Conservation (phyloP, 2,797 vertebrate genomes). For the Sebastes diaconus region DNA sequence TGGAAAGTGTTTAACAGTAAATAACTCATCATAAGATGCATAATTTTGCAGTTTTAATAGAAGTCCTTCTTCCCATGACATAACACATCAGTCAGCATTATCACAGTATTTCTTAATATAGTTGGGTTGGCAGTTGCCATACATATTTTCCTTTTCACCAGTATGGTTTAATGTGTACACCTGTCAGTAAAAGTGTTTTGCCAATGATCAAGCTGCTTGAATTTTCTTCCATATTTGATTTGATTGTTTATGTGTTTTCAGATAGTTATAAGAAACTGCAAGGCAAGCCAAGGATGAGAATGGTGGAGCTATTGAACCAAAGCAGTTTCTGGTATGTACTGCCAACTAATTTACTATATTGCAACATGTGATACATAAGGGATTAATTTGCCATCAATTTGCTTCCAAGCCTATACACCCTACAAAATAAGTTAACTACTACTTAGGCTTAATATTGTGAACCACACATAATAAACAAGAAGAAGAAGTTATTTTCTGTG, state of each 20-base stretch:
- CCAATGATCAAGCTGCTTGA: neutral
- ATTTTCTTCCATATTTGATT: conserved; percentile 15
- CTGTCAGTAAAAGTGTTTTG: neutral
- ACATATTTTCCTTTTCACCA: neutral
- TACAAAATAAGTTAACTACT: neutral
- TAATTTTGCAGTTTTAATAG: neutral
- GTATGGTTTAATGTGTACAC: neutral
- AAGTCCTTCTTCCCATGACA: neutral
- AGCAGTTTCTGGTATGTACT: conserved; percentile 77
- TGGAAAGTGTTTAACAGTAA: neutral
- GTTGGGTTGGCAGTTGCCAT: neutral
- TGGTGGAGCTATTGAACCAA: conserved; percentile 69
- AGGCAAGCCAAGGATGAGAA: conserved; percentile 58
- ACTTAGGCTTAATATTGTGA: neutral
- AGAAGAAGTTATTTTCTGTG: neutral
- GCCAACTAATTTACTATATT: neutral
- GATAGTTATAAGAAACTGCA: conserved; percentile 57
- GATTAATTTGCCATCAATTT: neutral
- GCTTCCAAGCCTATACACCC: neutral
- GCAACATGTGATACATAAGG: neutral
- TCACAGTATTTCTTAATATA: neutral
- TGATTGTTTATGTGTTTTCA: conserved; percentile 38
- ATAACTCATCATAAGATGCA: neutral
- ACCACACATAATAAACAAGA: neutral
- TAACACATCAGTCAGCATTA: neutral